Evolutionary conservation across 1,140 invertebrate genomes (phyloP), one percentile per base, ranked within the genome.

Genomic region (Bombus impatiens): DNA sequence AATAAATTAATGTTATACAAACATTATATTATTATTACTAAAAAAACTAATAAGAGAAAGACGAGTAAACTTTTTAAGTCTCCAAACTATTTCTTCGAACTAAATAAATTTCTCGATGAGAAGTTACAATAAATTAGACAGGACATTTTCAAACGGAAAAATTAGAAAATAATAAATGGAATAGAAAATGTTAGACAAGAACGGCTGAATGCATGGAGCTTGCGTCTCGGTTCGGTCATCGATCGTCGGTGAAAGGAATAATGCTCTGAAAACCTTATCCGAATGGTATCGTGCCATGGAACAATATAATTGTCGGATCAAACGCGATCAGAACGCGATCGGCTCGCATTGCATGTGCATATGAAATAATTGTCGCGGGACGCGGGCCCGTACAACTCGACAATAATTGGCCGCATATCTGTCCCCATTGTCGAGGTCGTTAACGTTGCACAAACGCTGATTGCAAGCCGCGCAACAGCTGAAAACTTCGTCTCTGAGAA

Each of bases 401-500:
- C 22, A 57, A 85, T 77, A 78, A 88, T 88, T 82, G 78, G 67
- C 59, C 67, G 53, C 82, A n/a, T 87, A 87, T 87, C 88, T 86
- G 89, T 90, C 88, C 88, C 67, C 82, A 90, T 90, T 89, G 89
- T 87, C 89, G 89, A 90, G 89, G 88, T 87, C 89, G 82, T 87
- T 87, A 89, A 84, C 85, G 68, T 89, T 89, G 85, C 88, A 87
- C 85, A 82, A 89, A 88, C 62, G 42, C 9, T 12, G 85, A 82
- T 81, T 88, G 85, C 77, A 59, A 68, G 15, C 75, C 65, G 40
- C 65, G 72, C 65, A 65, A 62, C 80, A 82, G 67, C 79, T 89
- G 87, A 89, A 89, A 89, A 84, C 70, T 87, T 84, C 2, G 65
- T 78, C 77, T 82, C 81, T 78, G 77, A 74, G 88, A 84, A 82